Evolutionary conservation across 2,888 invertebrate genomes (phyloP).

Genomic region (Gandaritis pyraliata): DNA sequence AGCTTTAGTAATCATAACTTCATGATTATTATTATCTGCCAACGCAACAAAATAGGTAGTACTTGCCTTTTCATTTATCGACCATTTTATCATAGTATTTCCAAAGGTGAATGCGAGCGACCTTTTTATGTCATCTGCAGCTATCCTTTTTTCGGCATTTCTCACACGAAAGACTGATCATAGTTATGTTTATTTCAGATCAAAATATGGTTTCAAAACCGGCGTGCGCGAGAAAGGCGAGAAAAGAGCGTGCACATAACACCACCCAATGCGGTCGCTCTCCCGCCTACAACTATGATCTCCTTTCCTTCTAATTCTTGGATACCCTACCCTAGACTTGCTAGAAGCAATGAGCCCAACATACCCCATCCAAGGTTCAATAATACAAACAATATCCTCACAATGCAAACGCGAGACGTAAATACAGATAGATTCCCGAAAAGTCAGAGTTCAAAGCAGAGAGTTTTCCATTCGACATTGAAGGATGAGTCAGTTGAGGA

Average conservation of each 20-base stretch:
- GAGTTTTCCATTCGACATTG: constrained; percentile 13
- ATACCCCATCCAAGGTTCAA: neutral
- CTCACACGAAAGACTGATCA: neutral
- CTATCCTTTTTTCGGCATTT: no score
- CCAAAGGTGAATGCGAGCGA: no score
- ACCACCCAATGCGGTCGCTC: constrained; percentile 64
- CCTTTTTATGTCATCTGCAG: no score
- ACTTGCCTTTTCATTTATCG: no score
- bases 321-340: constrained; percentile 26
- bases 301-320: constrained; percentile 24
- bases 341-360: constrained; percentile 10
- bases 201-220: constrained; percentile 93
- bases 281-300: constrained; percentile 59
- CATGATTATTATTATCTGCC: no score
- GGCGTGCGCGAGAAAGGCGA: constrained; percentile 89
- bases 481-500: constrained; percentile 46
- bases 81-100: no score
- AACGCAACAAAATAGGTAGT: no score
- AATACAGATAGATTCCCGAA: constrained; percentile 14
- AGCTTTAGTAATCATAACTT: no score
- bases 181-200: constrained; percentile 61
- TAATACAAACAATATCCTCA: constrained; percentile 8
- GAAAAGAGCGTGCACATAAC: constrained; percentile 79
- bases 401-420: constrained; percentile 7
- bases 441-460: constrained; percentile 4